Conservation (phyloP, 2,888 invertebrate genomes). For the Gortyna flavago region DNA sequence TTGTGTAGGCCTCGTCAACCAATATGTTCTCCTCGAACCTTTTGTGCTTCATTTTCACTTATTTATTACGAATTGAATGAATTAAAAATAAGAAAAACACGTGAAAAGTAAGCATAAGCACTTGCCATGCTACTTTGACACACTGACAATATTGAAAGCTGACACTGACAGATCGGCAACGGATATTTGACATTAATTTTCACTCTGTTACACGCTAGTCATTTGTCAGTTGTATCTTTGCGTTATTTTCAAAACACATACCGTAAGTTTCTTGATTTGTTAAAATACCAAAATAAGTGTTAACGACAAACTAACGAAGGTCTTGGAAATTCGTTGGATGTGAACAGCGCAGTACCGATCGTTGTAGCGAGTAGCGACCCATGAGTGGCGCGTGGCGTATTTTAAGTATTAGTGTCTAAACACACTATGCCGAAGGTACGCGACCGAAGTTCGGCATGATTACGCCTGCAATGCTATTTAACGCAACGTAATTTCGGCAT, state of each 20-base stretch:
- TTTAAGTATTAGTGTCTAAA: no score
- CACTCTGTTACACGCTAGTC: not conserved
- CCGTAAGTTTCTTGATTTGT: not conserved
- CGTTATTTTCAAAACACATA: not conserved
- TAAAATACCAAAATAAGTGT: not conserved
- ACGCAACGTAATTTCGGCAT: no score
- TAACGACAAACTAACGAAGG: not conserved
- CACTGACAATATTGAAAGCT: slow-evolving; percentile 52
- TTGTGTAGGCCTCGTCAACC: slow-evolving; percentile 87
- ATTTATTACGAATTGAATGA: slow-evolving; percentile 44
- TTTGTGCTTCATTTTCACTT: slow-evolving; percentile 86
- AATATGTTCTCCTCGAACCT: slow-evolving; percentile 88
- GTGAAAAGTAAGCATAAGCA: slow-evolving; percentile 67
- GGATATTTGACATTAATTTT: not conserved
- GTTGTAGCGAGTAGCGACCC: no score
- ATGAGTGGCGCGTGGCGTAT: not conserved
- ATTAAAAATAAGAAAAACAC: slow-evolving; percentile 67
- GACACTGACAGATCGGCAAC: not conserved
- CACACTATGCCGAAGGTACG: no score
- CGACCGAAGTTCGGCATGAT: no score
- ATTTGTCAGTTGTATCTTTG: not conserved
- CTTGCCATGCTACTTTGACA: slow-evolving; percentile 61
- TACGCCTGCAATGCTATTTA: no score
- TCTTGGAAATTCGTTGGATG: not conserved
- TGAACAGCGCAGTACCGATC: not conserved